Conservation (phyloP, 2,888 invertebrate genomes). For the Thymelicus acteon region DNA sequence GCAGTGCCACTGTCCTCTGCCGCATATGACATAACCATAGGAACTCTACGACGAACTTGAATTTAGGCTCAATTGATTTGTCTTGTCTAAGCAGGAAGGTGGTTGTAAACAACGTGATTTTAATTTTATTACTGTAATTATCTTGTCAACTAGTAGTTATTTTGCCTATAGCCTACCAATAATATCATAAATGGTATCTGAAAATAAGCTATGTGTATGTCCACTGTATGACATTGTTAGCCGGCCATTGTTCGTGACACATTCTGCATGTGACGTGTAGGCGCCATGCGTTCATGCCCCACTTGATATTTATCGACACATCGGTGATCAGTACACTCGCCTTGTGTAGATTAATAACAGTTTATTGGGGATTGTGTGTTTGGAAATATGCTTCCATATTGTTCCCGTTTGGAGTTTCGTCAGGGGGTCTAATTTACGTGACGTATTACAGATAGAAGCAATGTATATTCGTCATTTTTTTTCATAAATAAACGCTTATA, state of each 20-base stretch:
- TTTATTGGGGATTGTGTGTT: constrained; percentile 3
- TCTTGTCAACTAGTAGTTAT: not conserved
- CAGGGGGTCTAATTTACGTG: no score
- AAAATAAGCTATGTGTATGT: not conserved
- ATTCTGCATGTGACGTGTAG: constrained; percentile 11
- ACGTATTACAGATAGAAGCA: no score
- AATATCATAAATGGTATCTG: not conserved
- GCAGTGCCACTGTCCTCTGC: no score
- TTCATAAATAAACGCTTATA: no score
- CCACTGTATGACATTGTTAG: not conserved
- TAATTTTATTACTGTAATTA: no score
- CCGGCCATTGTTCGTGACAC: constrained; percentile 19
- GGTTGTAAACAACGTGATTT: no score
- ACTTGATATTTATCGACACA: constrained; percentile 21
- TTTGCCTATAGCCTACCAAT: no score
- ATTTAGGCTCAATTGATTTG: no score
- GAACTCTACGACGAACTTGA: no score
- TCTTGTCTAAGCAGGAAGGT: no score
- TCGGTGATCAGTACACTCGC: not conserved
- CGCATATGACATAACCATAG: no score
- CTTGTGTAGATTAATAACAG: constrained; percentile 1
- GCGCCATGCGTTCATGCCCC: constrained; percentile 6
- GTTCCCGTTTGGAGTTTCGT: not conserved
- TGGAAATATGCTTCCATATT: not conserved
- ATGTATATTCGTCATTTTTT: no score